phyloP scores from a whole-genome alignment of 2,888 invertebrate genomes.

The Lithophane ornitopus region DNA sequence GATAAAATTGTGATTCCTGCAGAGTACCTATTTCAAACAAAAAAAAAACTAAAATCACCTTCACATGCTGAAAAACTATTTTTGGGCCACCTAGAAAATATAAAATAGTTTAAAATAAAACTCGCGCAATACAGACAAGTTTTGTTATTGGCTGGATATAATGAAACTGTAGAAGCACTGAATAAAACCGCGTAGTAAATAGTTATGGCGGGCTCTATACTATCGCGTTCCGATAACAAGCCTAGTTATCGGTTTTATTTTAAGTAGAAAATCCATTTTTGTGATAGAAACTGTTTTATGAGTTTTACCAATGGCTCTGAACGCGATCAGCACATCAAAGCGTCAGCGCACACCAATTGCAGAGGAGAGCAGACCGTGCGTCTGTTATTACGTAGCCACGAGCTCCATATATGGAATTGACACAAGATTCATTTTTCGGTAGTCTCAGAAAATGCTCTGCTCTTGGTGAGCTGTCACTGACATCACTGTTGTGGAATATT shows the following conservation, averaged over 20 bases:
- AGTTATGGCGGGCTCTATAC: background rate
- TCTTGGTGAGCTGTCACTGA: background rate
- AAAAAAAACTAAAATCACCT: background rate
- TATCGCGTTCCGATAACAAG: background rate
- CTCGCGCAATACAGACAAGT: background rate
- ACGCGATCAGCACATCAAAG: background rate
- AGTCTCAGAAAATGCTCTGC: too few species aligned
- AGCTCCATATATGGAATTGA: too few species aligned
- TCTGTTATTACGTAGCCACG: too few species aligned
- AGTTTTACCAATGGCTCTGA: background rate
- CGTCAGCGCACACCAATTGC: too few species aligned
- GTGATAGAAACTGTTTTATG: background rate
- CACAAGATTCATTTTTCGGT: too few species aligned
- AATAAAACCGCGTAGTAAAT: slow-evolving; percentile 1
- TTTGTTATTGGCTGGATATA: background rate
- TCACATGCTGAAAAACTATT: background rate
- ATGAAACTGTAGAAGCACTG: background rate
- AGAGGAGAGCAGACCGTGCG: too few species aligned
- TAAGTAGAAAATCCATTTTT: background rate
- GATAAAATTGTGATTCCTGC: background rate
- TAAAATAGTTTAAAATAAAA: background rate
- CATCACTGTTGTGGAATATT: background rate
- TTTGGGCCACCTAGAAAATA: background rate
- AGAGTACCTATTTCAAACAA: background rate
- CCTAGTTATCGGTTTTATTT: background rate